Percentiles rank a stretch among this genome's conserved stretches.
These are phyloP conservation scores for Catotricha subobsoleta DNA, from an alignment of 2,888 invertebrate genomes.

Conservation along the genomic window DNA sequence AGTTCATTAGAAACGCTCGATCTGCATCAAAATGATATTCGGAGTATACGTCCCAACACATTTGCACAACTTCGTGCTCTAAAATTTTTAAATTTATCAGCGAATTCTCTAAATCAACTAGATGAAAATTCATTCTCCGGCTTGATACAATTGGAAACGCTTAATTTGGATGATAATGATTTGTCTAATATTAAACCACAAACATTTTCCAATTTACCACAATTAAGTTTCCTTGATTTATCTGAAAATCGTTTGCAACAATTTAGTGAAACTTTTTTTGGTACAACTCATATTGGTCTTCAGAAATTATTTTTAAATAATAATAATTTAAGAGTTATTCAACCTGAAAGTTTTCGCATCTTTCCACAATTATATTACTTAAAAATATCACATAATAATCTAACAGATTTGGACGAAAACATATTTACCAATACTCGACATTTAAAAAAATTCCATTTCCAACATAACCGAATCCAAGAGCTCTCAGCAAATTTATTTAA, in stretches of 20 bases:
- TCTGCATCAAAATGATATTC: too few relatives aligned
- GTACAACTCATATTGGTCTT: not conserved
- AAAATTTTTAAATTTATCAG: not conserved
- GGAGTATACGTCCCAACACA: too few relatives aligned
- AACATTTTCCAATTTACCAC: not conserved
- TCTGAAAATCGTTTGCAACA: not conserved
- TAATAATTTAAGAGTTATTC: not conserved
- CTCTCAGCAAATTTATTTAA: not conserved
- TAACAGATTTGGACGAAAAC: not conserved
- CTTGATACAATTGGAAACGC: not conserved
- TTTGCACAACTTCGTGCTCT: not conserved
- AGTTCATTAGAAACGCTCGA: too few relatives aligned
- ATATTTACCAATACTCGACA: not conserved
- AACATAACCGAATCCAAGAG: not conserved
- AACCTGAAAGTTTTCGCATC: not conserved
- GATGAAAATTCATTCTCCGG: not conserved
- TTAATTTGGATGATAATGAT: not conserved
- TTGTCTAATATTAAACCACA: not conserved
- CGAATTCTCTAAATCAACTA: not conserved
- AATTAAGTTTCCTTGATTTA: not conserved
- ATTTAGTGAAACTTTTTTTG: not conserved
- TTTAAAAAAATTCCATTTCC: not conserved
- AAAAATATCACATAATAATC: not conserved
- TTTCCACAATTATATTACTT: not conserved
- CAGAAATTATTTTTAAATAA: not conserved